Evolutionary conservation across 1,140 invertebrate species (phyloP), one percentile per base, ranked within the genome.

Genomic region (Maniola jurtina): DNA sequence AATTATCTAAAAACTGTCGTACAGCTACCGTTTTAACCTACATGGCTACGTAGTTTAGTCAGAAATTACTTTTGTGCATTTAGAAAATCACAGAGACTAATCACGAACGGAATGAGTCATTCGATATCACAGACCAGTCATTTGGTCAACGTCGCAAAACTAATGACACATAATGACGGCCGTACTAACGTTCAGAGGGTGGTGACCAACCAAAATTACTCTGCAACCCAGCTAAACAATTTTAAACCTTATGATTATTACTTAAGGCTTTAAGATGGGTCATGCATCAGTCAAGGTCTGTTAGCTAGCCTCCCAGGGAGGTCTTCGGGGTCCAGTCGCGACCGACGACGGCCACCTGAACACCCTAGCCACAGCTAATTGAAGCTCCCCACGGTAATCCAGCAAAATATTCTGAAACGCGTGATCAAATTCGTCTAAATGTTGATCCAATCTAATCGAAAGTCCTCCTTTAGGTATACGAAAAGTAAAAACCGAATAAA

Each of bases 141-240:
- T 90, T 90, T 87, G 87, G 87, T 88, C 86, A 90, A 81, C 83
- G 88, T 90, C 86, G 86, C 88, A 88, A 90, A 90, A 90, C 86
- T 90, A 90, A 90, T 90, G 85, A 88, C 86, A 88, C 85, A 86
- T 90, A 90, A 90, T 90, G 88, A 88, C 81, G 84, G 77, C 80
- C 77, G 81, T 68, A 71, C 82, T 80, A 79, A 80, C 76, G 79
- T 80, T 73, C 79, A 77, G 83, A 73, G 85, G 80, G 83, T 77
- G 80, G 76, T 68, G 64, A 59, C 58, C 64, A 55, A 61, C 74
- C 68, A 76, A 76, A 33, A 60, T 68, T 65, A 54, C 42, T 52
- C 59, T 76, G n/a, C 60, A 33, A 14, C 13, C 66, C 16, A 13
- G 61, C 40, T 66, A 70, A 7, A 62, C 71, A 59, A 86, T 66